These are phyloP conservation scores for Argynnis bischoffii DNA, from an alignment of 2,888 invertebrate species.

Conservation along the genomic window DNA sequence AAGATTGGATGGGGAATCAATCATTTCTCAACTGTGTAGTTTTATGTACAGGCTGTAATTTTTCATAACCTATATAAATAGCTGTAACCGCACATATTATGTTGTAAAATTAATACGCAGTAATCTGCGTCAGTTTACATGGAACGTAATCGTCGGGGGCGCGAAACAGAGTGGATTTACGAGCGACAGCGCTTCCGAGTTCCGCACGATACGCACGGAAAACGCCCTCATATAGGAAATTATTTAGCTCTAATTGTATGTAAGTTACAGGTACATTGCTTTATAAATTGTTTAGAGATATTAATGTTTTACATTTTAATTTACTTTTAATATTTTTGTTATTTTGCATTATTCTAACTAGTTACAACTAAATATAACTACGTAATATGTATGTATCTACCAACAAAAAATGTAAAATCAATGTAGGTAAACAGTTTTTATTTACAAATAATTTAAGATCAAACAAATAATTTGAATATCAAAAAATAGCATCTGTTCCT, in stretches of 20 bases:
- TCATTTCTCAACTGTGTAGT: too few relatives aligned
- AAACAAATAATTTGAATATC: too few relatives aligned
- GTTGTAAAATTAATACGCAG: conserved; percentile 18
- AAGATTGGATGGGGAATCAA: too few relatives aligned
- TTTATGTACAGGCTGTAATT: neutral
- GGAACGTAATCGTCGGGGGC: conserved; percentile 28
- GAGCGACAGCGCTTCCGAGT: conserved; percentile 33
- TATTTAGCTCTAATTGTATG: conserved; percentile 20
- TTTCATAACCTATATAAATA: neutral
- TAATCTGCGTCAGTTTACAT: conserved; percentile 26
- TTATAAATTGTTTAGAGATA: conserved; percentile 56
- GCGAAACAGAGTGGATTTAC: conserved; percentile 26
- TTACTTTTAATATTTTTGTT: too few relatives aligned
- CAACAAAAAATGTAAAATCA: too few relatives aligned
- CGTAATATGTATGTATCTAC: too few relatives aligned
- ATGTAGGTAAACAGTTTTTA: too few relatives aligned
- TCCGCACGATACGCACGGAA: conserved; percentile 30
- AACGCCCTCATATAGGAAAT: conserved; percentile 30
- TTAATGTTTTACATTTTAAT: conserved; percentile 19
- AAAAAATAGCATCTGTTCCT: too few relatives aligned
- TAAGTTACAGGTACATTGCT: conserved; percentile 58
- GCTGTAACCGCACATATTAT: conserved; percentile 8
- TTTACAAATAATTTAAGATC: too few relatives aligned
- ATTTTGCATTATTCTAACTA: too few relatives aligned
- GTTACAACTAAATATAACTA: too few relatives aligned